These are phyloP conservation scores for Trichonephila clavipes DNA, from an alignment of 1,140 invertebrate genomes.

Conservation along the genomic window DNA sequence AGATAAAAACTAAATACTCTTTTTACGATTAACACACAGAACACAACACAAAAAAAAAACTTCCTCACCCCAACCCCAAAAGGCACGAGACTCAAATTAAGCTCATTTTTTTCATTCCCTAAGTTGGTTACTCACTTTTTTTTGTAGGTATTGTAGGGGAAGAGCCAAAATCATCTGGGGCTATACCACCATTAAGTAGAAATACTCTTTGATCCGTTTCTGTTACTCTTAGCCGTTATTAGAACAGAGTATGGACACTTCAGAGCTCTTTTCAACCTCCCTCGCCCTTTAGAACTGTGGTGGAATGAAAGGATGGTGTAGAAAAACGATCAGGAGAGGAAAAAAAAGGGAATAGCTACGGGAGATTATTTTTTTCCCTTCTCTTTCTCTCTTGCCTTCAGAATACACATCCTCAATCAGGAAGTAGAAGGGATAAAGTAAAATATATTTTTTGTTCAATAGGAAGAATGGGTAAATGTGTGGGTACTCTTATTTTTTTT, in stretches of 20 bases:
- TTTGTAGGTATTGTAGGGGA: not conserved
- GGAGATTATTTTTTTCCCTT: slow-evolving; percentile 9
- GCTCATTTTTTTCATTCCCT: not conserved
- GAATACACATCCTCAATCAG: slow-evolving; percentile 37
- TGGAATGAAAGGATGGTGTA: not conserved
- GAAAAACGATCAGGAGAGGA: slow-evolving; percentile 2
- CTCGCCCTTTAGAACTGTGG: not conserved
- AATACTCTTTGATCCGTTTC: slow-evolving; percentile 23
- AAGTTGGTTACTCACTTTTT: slow-evolving; percentile 9
- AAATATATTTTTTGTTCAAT: not conserved
- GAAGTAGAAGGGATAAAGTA: not conserved
- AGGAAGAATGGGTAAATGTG: not conserved
- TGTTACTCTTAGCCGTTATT: slow-evolving; percentile 31
- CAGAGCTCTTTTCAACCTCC: not conserved
- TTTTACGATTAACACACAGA: too few species aligned
- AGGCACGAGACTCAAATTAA: not conserved
- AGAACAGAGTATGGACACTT: not conserved
- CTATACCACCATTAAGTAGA: not conserved
- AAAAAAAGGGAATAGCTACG: not conserved
- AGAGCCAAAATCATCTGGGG: slow-evolving; percentile 12
- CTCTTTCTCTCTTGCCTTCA: not conserved
- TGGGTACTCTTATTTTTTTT: not conserved
- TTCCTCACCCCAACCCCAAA: not conserved
- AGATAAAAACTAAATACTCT: too few species aligned
- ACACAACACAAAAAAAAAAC: too few species aligned